Conservation (phyloP, 1,140 invertebrate species). For the Drosophila yakuba region DNA sequence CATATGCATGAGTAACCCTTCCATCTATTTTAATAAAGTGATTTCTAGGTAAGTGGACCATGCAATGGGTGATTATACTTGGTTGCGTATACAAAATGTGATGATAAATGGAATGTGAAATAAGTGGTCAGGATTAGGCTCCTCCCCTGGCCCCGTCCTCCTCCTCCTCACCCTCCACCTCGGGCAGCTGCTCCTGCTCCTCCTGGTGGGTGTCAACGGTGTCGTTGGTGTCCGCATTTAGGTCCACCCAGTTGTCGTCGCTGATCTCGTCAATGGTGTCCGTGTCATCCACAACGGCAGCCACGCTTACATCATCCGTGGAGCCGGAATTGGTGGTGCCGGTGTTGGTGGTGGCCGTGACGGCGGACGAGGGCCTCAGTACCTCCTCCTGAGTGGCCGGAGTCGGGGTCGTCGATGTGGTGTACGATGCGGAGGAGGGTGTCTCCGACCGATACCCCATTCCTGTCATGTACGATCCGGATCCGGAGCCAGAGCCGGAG, state of each 20-base stretch:
- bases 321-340: conserved; percentile 48
- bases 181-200: conserved; percentile 11
- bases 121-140: background rate
- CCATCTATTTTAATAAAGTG: background rate
- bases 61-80: conserved; percentile 11
- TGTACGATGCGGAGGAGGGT: conserved; percentile 31
- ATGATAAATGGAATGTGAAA: background rate
- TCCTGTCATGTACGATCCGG: background rate
- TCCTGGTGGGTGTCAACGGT: conserved; percentile 21
- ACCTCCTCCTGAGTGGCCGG: conserved; percentile 44
- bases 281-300: conserved; percentile 58
- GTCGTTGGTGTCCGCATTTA: conserved; percentile 51
- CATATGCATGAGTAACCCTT: background rate
- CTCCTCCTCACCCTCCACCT: conserved; percentile 6
- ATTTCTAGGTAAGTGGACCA: background rate
- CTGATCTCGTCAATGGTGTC: conserved; percentile 68
- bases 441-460: conserved; percentile 34
- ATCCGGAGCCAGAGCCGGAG: background rate
- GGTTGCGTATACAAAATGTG: conserved; percentile 3
- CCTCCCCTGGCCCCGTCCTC: conserved; percentile 33
- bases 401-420: conserved; percentile 53
- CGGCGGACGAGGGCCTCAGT: conserved; percentile 20
- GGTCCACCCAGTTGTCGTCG: conserved; percentile 67
- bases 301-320: conserved; percentile 63
- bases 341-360: conserved; percentile 26